Percentiles rank a stretch among this genome's conserved stretches.
phyloP scores from a whole-genome alignment of 2,113 vertebrate genomes.

The Diadophis punctatus region DNA sequence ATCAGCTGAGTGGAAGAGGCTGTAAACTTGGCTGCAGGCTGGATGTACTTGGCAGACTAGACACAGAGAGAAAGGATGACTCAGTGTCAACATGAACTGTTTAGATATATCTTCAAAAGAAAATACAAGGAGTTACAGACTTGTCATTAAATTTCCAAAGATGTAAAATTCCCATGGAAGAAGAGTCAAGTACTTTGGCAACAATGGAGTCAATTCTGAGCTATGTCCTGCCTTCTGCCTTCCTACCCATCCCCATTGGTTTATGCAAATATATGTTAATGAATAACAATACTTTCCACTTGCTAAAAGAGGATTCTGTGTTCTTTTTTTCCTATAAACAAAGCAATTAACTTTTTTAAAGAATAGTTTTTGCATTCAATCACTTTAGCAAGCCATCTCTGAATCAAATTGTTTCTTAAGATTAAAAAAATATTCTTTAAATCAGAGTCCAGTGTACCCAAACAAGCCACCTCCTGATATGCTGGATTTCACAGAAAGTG shows the following conservation, averaged over 20 bases:
- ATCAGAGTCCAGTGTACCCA: not conserved
- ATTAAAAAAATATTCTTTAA: not conserved
- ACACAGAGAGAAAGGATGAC: not conserved
- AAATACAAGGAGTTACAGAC: not conserved
- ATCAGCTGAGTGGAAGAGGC: conserved; percentile 80
- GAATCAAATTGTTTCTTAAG: not conserved
- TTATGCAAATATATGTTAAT: not conserved
- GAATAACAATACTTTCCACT: not conserved
- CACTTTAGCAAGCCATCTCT: not conserved
- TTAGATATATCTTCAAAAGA: not conserved
- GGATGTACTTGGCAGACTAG: conserved; percentile 74
- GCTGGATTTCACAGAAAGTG: not conserved
- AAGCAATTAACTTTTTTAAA: not conserved
- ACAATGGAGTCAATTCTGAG: not conserved
- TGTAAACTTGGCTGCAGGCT: conserved; percentile 78
- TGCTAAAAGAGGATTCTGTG: no score
- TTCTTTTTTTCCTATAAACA: not conserved
- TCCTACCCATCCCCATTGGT: not conserved
- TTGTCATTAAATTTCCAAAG: not conserved
- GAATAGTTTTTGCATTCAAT: not conserved
- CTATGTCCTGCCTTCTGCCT: not conserved
- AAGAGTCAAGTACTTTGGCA: not conserved
- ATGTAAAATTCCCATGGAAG: not conserved
- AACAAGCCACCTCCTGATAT: not conserved
- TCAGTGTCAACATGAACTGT: not conserved